Conservation (phyloP, 2,113 vertebrate genomes). For the Callopanchax toddi region DNA sequence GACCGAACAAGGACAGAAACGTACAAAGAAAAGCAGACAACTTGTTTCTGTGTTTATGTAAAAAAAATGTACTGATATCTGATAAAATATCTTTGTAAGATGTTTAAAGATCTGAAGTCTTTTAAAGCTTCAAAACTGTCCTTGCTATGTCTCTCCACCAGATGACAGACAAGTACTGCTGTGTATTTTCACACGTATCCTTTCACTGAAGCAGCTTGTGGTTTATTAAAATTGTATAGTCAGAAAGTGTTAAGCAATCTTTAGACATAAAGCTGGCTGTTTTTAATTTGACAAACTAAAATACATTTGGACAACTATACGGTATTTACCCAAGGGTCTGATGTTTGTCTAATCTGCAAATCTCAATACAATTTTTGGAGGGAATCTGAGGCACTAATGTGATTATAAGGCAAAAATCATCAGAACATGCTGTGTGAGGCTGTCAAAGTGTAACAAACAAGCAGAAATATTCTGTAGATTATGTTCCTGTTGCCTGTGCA, state of each 20-base stretch:
- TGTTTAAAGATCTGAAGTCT: conserved; percentile 45
- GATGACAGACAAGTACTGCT: conserved; percentile 55
- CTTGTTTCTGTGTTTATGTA: conserved; percentile 38
- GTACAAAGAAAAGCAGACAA: conserved; percentile 21
- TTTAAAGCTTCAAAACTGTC: conserved; percentile 31
- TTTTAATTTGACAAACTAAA: conserved; percentile 20
- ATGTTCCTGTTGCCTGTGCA: conserved; percentile 40
- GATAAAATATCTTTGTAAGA: no score
- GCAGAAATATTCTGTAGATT: conserved; percentile 42
- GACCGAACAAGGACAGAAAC: conserved; percentile 11
- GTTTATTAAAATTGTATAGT: neutral
- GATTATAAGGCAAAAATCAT: conserved; percentile 73
- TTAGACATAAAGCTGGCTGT: neutral
- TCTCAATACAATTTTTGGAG: conserved; percentile 28
- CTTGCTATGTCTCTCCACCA: conserved; percentile 54
- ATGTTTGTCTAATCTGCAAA: conserved; percentile 18
- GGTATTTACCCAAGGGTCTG: conserved; percentile 3
- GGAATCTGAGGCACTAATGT: conserved; percentile 70
- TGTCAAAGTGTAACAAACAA: conserved; percentile 48
- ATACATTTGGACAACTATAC: conserved; percentile 5
- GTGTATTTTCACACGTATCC: neutral
- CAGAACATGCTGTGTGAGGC: conserved; percentile 9
- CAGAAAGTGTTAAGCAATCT: conserved; percentile 21
- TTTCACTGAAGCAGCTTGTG: neutral
- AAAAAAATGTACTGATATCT: conserved; percentile 40